Percentiles rank a stretch among this genome's conserved stretches.
Evolutionary conservation across 1,140 invertebrate species (phyloP).

Genomic region (Tetramorium parvispinum): DNA sequence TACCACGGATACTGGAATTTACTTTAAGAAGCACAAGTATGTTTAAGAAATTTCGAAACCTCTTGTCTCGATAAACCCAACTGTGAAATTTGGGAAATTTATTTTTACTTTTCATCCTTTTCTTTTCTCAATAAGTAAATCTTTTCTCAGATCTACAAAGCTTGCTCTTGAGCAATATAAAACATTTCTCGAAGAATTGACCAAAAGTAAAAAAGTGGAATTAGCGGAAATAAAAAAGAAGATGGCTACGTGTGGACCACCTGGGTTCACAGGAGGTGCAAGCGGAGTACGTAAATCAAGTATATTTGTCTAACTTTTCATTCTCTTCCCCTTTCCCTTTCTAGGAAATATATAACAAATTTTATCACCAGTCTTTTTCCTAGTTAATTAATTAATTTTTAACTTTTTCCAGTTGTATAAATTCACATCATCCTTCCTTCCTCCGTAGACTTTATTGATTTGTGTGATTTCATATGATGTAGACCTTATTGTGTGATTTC

Average conservation of each 20-base stretch:
- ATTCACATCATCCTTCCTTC: background rate
- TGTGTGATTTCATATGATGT: background rate
- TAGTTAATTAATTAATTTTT: background rate
- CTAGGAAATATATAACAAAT: background rate
- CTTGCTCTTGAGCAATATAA: conserved; percentile 91
- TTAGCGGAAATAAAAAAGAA: conserved; percentile 91
- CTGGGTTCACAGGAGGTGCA: conserved; percentile 86
- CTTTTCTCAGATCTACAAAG: conserved; percentile 86
- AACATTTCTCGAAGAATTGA: conserved; percentile 92
- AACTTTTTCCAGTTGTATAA: background rate
- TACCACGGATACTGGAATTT: conserved; percentile 95
- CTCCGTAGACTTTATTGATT: background rate
- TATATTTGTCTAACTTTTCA: background rate
- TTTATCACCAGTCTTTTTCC: background rate
- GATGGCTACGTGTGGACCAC: conserved; percentile 91
- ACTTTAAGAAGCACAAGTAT: conserved; percentile 95
- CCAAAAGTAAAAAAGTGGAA: conserved; percentile 92
- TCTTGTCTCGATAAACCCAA: background rate
- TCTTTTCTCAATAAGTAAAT: background rate
- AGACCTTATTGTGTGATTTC: background rate
- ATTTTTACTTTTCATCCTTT: background rate
- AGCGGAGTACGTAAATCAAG: conserved; percentile 81
- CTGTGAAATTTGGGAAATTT: background rate
- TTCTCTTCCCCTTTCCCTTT: background rate
- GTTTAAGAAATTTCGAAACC: conserved; percentile 52